Percentiles rank a stretch among this genome's conserved stretches.
phyloP scores from a whole-genome alignment of 2,113 vertebrate species.

The Nyctereutes procyonoides region DNA sequence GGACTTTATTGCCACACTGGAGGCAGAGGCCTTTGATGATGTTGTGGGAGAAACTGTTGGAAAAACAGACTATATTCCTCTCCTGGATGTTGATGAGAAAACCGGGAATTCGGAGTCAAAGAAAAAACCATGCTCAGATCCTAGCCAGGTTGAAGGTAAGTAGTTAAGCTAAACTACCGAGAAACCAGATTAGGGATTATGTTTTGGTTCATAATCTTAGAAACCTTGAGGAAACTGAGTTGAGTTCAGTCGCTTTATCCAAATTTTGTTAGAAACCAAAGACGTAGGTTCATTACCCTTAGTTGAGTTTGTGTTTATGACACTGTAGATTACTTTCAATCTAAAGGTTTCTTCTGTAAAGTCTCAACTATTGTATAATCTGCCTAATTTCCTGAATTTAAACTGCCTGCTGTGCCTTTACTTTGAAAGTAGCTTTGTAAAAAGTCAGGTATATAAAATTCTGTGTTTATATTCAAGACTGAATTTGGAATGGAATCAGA shows the following conservation, averaged over 20 bases:
- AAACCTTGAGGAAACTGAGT: neutral
- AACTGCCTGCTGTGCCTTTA: neutral
- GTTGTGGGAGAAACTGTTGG: slow-evolving; percentile 95
- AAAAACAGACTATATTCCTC: slow-evolving; percentile 94
- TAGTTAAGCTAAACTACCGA: neutral
- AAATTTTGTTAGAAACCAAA: slow-evolving; percentile 16
- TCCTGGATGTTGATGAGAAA: slow-evolving; percentile 92
- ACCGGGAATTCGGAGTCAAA: slow-evolving; percentile 82
- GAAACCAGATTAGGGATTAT: neutral
- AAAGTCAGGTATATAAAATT: slow-evolving; percentile 45
- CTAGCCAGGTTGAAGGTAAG: slow-evolving; percentile 82
- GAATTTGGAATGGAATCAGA: slow-evolving; percentile 46
- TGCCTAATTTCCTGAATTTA: slow-evolving; percentile 45
- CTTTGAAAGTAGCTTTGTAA: slow-evolving; percentile 32
- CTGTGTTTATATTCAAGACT: slow-evolving; percentile 11
- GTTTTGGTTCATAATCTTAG: neutral
- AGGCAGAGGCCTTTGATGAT: slow-evolving; percentile 94
- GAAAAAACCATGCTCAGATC: slow-evolving; percentile 78
- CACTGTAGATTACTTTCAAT: neutral
- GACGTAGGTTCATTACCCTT: neutral
- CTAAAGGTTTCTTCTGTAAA: neutral
- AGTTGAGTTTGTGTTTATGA: neutral
- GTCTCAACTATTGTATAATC: neutral
- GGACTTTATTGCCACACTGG: slow-evolving; percentile 94
- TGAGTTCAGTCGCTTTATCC: neutral